Percentiles rank a stretch among this genome's conserved stretches.
These are phyloP conservation scores for Clistopyga incitator DNA, from an alignment of 2,888 invertebrate genomes.

Conservation along the genomic window DNA sequence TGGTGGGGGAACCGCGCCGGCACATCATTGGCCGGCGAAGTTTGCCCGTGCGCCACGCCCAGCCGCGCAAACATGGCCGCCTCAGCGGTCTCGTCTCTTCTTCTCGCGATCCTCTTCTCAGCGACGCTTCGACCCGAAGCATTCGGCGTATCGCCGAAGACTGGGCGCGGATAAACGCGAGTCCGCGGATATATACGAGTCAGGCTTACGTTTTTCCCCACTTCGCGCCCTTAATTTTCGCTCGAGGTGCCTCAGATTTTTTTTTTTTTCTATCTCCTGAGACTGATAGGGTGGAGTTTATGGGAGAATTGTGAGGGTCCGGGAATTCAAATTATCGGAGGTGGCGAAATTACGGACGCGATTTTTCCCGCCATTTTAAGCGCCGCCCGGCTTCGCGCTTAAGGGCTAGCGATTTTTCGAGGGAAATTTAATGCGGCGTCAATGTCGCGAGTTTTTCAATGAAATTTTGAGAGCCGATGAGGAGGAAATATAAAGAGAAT, in stretches of 20 bases:
- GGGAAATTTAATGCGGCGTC: background rate
- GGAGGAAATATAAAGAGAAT: background rate
- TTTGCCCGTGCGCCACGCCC: conserved; percentile 79
- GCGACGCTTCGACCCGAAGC: conserved; percentile 36
- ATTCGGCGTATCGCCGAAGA: conserved; percentile 40
- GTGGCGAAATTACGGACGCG: background rate
- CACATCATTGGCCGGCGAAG: conserved; percentile 79
- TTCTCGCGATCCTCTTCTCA: conserved; percentile 64
- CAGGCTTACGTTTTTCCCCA: background rate
- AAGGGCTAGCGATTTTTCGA: background rate
- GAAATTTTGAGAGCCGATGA: background rate
- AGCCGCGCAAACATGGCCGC: conserved; percentile 84
- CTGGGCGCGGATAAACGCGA: conserved; percentile 29
- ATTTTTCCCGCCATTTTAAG: conserved; percentile 22
- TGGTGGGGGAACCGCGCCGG: conserved; percentile 75
- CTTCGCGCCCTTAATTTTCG: background rate
- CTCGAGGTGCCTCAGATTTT: too few species aligned
- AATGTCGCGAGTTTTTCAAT: too few species aligned
- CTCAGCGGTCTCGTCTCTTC: conserved; percentile 67
- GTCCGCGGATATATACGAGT: conserved; percentile 4
- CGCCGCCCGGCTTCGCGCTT: background rate
- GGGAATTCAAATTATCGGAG: background rate
- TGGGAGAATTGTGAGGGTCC: background rate
- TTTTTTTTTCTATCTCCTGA: background rate
- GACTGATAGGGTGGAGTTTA: background rate